phyloP scores from a whole-genome alignment of 2,113 vertebrate species.

The Pollimyrus isidori region DNA sequence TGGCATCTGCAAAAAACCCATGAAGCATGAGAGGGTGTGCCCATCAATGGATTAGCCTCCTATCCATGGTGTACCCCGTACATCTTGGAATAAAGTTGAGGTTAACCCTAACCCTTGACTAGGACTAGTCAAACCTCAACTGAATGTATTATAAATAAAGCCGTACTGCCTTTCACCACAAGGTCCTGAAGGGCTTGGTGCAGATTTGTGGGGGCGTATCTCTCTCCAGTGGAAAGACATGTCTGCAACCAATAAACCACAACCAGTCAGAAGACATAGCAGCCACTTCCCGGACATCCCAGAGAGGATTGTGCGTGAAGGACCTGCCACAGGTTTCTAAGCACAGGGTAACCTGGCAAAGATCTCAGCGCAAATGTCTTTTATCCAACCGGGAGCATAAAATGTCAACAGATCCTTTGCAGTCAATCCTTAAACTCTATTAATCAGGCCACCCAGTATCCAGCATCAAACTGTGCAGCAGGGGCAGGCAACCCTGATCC shows the following conservation, averaged over 20 bases:
- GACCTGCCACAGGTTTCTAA: background rate
- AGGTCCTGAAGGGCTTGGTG: background rate
- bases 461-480: background rate
- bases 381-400: background rate
- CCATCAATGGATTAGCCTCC: background rate
- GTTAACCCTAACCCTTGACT: background rate
- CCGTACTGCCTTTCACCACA: background rate
- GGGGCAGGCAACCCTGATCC: background rate
- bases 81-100: background rate
- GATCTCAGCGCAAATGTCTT: background rate
- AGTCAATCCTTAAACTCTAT: background rate
- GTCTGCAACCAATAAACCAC: background rate
- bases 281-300: background rate
- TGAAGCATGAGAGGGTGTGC: background rate
- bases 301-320: background rate
- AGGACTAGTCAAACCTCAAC: background rate
- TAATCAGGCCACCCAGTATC: background rate
- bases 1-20: background rate
- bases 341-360: background rate
- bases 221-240: background rate
- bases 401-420: background rate
- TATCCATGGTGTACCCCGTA: background rate
- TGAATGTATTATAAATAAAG: background rate
- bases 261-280: background rate
- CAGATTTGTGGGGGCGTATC: background rate